Evolutionary conservation across 2,113 vertebrate species (phyloP), one percentile per base, ranked within the genome.

Genomic region (Taurulus bubalis): DNA sequence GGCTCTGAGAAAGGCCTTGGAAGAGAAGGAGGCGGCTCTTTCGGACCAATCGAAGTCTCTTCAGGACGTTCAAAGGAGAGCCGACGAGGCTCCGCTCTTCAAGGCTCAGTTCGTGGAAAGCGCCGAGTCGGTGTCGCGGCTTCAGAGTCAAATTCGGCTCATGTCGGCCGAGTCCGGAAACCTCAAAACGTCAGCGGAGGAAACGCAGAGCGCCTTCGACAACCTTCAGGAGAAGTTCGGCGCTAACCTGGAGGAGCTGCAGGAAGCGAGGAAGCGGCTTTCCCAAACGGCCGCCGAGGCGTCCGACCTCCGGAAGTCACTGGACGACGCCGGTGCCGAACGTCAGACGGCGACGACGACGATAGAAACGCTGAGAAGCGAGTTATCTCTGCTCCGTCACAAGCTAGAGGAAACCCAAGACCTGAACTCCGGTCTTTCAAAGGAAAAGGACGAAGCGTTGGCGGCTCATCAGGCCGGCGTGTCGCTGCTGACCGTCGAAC

Each of bases 161-260:
- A 70, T 94, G 12, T 83, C 90, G 8, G n/a, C 75, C 0, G 91
- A 94, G 40, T 82, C 80, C 0, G 77, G 51, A 58, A 80, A 30
- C 64, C 84, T 91, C 45, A 89, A 69, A 32, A 67, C 49, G 53
- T 84, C 87, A 4, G 34, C 80, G 2, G 88, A 83, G 6, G 93
- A 95, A 67, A 95, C 90, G 2, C 92, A 94, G 62, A 89, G 89
- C 83, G 93, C 95, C 83, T 94, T 96, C 70, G 91, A 75, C 47
- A 91, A 93, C 89, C 94, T 97, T 3, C 95, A 95, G 67, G 94
- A 96, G 55, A 95, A 96, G 85, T 91, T 91, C 51, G 91, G 94
- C 66, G 55, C 75, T 0, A 89, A 93, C 18, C 71, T 89, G 3
- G 87, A 96, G 64, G 90, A 94, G 55, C 82, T 89, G 34, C 90